Evolutionary conservation across 2,888 invertebrate genomes (phyloP), one percentile per base, ranked within the genome.

Genomic region (Orgyia antiqua): DNA sequence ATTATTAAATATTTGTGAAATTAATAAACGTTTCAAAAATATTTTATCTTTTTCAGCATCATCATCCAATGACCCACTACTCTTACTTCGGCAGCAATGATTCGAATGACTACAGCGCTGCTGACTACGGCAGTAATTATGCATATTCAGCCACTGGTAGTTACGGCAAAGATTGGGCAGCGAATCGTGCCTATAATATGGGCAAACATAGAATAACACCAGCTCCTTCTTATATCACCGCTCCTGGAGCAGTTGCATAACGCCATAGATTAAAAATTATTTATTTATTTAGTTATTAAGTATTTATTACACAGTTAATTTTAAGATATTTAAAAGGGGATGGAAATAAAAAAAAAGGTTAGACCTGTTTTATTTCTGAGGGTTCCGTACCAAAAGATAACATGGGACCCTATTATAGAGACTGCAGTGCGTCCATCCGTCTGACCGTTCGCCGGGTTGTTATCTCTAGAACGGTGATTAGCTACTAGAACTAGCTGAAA

Each of bases 141-240:
- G 62, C 75, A 0, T 82, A 82, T 27, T 75, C 82, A 0, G 71
- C 83, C 0, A 71, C 71, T 0, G 74, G 71, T 0, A 79, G 68
- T 0, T 84, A 82, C 27, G 73, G 70, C 0, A 87, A 87, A 37
- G 87, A 87, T 31, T 87, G 87, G 83, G 75, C 87, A 0, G 70
- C 84, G 0, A 87, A 87, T 41, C 58, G 87, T 24, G 87, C 87
- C 0, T 88, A 87, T 30, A 56, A 63, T 1, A 32, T 75, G 37
- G 61, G 72, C 3, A 86, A 82, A 24, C 71, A 73, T 12, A 60
- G 80, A 15, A 72, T 72, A 0, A 75, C 80, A 0, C 52, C 66
- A 0, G 42, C 76, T 0, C 75, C 84, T 0, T 57, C 70, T 1
- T 86, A 82, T 18, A 76, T 83, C 0, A 84, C 86, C 0, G 84